Conservation (phyloP, 2,797 vertebrate species). For the Sorex maritimensis region DNA sequence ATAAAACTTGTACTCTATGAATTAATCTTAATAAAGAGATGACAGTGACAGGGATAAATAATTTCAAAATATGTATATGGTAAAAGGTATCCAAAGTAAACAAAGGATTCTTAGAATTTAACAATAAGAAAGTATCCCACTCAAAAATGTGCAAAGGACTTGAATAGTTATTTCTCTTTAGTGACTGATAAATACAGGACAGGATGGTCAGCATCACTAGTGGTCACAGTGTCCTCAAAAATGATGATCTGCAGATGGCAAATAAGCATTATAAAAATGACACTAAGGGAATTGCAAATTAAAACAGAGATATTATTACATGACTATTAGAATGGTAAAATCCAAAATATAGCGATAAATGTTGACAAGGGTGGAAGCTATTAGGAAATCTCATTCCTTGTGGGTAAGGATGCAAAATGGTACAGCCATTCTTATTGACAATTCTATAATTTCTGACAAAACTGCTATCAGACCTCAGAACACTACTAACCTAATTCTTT, state of each 20-base stretch:
- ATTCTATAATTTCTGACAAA: conserved; percentile 24
- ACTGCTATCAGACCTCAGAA: conserved; percentile 27
- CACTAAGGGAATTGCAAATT: conserved; percentile 30
- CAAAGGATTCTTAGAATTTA: not conserved
- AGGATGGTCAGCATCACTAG: conserved; percentile 4
- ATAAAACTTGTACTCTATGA: not conserved
- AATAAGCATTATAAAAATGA: not conserved
- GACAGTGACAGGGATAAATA: conserved; percentile 23
- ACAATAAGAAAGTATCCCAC: not conserved
- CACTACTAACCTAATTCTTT: not conserved
- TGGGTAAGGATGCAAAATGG: conserved; percentile 1
- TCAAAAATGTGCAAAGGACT: conserved; percentile 25
- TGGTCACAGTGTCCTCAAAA: not conserved
- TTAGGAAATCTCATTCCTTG: conserved; percentile 15
- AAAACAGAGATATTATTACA: conserved; percentile 3
- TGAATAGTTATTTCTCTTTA: conserved; percentile 13
- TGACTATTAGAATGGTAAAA: conserved; percentile 51
- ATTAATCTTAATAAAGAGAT: not conserved
- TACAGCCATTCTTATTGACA: not conserved
- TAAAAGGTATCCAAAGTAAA: not conserved
- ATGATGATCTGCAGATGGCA: conserved; percentile 14
- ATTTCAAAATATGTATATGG: not conserved
- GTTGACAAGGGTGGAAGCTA: not conserved
- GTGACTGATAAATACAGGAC: not conserved
- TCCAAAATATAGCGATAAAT: not conserved